Conservation (phyloP, 2,797 vertebrate genomes). For the Pitangus sulphuratus region DNA sequence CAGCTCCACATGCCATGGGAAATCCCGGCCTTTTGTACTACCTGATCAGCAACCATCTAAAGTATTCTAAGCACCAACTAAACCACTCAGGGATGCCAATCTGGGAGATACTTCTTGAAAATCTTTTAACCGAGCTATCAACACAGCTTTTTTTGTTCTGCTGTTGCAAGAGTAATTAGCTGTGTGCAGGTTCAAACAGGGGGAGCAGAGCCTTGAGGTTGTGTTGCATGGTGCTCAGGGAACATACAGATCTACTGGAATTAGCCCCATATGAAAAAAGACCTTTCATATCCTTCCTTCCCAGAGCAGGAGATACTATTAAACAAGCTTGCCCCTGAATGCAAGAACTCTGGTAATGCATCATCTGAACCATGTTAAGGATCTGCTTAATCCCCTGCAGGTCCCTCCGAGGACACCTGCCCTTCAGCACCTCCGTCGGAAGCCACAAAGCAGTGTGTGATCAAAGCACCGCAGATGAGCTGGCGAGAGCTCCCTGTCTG, state of each 20-base stretch:
- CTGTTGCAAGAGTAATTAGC: neutral
- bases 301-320: neutral
- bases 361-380: neutral
- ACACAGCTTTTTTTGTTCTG: neutral
- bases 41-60: neutral
- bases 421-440: conserved; percentile 23
- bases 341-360: conserved; percentile 14
- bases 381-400: neutral
- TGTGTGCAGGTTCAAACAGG: neutral
- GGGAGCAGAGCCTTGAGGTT: neutral
- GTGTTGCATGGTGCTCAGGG: neutral
- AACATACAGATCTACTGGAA: neutral
- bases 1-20: neutral
- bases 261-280: neutral
- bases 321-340: neutral
- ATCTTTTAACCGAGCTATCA: neutral
- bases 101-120: neutral
- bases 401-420: neutral
- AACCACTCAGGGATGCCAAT: neutral
- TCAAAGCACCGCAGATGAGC: neutral
- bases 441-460: neutral
- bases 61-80: neutral
- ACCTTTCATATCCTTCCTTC: neutral
- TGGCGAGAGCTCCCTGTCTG: neutral
- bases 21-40: neutral